Evolutionary conservation across 2,888 invertebrate genomes (phyloP), one percentile per base, ranked within the genome.

Genomic region (Eupeodes luniger): DNA sequence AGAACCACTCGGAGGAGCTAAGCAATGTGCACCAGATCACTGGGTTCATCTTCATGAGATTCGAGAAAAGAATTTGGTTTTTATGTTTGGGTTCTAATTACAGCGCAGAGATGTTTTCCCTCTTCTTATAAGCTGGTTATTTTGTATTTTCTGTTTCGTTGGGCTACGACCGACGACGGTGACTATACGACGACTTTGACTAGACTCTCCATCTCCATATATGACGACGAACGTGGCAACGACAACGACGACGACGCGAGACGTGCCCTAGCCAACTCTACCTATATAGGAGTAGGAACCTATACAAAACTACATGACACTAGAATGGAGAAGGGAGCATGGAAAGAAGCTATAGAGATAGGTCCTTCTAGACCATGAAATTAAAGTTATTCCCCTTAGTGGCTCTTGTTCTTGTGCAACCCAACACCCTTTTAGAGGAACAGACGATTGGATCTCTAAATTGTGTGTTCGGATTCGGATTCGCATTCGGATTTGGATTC

Each of bases 11-110:
- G 75, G 11, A 75, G 75, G 19, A 67, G 61, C 44, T 40, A 79
- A 57, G 53, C 86, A 62, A 61, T 62, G 80, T 77, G 82, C 83
- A 80, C 80, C 84, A 80, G 84, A 87, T 87, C 80, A 84, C 72
- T 36, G 84, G 81, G 88, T 84, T 88, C 88, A 85, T 81, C 88
- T 88, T 88, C 81, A 59, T 66, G 76, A 49, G 81, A 81, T 85
- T 78, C 77, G 74, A 88, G 81, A 62, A 66, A 88, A 88, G 88
- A 88, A 85, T 88, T 88, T 69, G 49, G 78, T 81, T 88, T 88
- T 88, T 85, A 85, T 88, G 88, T 88, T 85, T 81, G 75, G 85
- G 78, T 88, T 85, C 88, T 88, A 88, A 88, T 88, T 88, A 88
- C 88, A 88, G 84, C 75, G 77, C 62, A 62, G 77, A 74, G 79